Base-by-base conservation (phyloP, 2,888 invertebrate species). In the Trichacis sp. region DNA sequence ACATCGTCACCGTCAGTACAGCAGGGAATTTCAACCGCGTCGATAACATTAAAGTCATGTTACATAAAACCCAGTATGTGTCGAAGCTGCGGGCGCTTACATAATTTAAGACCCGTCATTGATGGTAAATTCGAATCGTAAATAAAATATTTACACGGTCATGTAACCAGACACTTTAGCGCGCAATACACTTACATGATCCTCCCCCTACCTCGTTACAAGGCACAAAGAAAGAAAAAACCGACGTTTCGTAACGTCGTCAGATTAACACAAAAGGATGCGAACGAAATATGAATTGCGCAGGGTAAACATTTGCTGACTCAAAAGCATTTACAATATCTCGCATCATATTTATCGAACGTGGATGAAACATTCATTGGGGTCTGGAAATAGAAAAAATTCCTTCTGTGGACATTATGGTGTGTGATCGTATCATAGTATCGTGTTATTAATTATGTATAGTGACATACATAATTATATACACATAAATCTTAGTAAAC, bases 81-180 rank as follows among this genome's bases (percentile, higher is more conserved):
- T 55, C 69, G 68, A 72, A 66, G 70, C 68, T 59, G 53, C 64
- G 48, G 24, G 14, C 20, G 54, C 60, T 78, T 78, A 77, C 59
- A 70, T 78, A 78, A 78, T 71, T 70, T 63, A 62, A 65, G 64
- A 70, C 71, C 70, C 66, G 71, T 69, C 70, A 42, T 59, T 62
- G 59, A 58, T 29, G 52, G 60, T 59, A 58, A 62, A 65, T 72
- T 74, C 68, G 59, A 72, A 51, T 67, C 73, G 70, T 75, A 74
- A 78, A 74, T 72, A 74, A 78, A 80, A 77, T 77, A 77, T 80
- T 78, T 80, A 78, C 77, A 74, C 73, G 78, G 69, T 77, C 77
- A 76, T 76, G 72, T 77, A 79, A 77, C 74, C 72, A 64, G 43
- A 40, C 74, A 75, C 72, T 77, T 76, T 76, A 68, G 67, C 67